A percentile compares a stretch with the other conserved stretches of the same genome.
Conservation (phyloP, 2,113 vertebrate genomes). For the Myocastor coypus region DNA sequence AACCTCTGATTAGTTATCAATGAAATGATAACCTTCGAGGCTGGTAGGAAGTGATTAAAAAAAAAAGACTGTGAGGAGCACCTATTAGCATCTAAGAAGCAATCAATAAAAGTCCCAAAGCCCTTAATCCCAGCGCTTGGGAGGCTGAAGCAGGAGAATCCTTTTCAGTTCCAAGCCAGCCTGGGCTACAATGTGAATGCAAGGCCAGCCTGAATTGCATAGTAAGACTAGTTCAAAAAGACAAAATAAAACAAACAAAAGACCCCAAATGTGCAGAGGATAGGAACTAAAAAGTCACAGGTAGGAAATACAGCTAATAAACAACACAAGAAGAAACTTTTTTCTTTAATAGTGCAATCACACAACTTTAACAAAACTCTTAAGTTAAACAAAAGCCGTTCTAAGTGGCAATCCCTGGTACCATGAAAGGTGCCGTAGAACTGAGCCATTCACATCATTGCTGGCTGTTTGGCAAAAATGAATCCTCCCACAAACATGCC, state of each 20-base stretch:
- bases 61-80: background rate
- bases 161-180: no score
- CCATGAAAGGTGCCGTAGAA: background rate
- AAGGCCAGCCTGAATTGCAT: no score
- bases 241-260: no score
- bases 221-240: no score
- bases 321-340: background rate
- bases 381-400: background rate
- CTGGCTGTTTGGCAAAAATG: background rate
- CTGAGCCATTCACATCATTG: background rate
- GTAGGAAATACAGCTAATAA: constrained; percentile 13
- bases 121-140: background rate
- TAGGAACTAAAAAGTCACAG: background rate
- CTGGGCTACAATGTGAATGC: no score
- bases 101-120: background rate
- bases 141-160: no score
- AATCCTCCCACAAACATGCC: constrained; percentile 34
- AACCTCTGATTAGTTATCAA: background rate
- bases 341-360: background rate
- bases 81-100: background rate
- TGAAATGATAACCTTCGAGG: background rate
- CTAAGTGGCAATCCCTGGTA: background rate
- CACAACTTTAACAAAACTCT: background rate
- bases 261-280: background rate
- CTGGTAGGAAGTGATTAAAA: background rate